phyloP scores from a whole-genome alignment of 2,113 vertebrate genomes.

The Naja naja region DNA sequence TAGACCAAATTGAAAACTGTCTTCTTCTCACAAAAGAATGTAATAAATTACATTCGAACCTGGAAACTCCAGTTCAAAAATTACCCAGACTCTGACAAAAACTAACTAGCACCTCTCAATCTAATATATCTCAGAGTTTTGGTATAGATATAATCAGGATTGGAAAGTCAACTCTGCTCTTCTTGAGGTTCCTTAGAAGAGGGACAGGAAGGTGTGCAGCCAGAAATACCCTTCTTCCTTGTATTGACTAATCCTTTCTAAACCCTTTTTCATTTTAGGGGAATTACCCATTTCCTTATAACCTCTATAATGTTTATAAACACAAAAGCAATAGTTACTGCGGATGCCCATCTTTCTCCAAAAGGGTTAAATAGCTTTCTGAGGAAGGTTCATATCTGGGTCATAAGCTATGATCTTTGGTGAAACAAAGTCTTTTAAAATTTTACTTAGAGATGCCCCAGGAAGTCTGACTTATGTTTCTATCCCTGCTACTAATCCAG shows the following conservation, averaged over 20 bases:
- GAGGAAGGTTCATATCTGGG: background rate
- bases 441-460: background rate
- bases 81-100: background rate
- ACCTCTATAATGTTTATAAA: background rate
- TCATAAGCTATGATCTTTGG: too few species aligned
- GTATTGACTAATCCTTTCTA: background rate
- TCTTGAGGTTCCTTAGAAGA: background rate
- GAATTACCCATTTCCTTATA: background rate
- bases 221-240: background rate
- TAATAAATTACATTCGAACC: background rate
- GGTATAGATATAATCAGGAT: background rate
- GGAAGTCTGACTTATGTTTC: background rate
- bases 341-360: background rate
- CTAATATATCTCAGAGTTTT: background rate
- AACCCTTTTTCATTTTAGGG: background rate
- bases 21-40: background rate
- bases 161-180: background rate
- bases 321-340: background rate
- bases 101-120: background rate
- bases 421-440: background rate
- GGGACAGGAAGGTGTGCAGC: background rate
- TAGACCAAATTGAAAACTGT: background rate
- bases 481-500: background rate
- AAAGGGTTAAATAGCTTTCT: background rate
- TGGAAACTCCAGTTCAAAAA: background rate